A percentile compares a stretch with the other conserved stretches of the same genome.
These are phyloP conservation scores for Lepidochrysops patricia DNA, from an alignment of 2,888 invertebrate genomes.

Conservation along the genomic window DNA sequence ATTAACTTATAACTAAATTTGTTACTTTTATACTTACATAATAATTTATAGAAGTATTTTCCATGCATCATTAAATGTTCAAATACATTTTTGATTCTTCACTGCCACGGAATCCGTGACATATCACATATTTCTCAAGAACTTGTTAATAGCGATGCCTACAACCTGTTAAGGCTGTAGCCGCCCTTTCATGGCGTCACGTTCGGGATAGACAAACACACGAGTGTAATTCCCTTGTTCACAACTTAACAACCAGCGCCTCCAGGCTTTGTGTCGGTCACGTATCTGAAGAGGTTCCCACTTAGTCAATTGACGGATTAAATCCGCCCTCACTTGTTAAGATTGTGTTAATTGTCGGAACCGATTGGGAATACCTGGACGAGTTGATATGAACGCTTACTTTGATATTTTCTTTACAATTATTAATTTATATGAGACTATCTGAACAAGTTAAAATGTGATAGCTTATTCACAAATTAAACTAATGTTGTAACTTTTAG, in stretches of 20 bases:
- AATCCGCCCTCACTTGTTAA: slow-evolving; percentile 36
- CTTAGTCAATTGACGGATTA: slow-evolving; percentile 46
- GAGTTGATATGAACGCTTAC: no score
- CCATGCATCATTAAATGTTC: no score
- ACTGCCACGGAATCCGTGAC: slow-evolving; percentile 18
- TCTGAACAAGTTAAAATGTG: no score
- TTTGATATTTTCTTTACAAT: no score
- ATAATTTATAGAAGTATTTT: no score
- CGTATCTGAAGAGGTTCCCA: slow-evolving; percentile 64
- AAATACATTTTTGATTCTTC: no score
- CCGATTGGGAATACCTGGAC: not conserved
- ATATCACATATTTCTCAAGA: slow-evolving; percentile 51
- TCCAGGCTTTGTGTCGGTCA: slow-evolving; percentile 53
- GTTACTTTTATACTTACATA: no score
- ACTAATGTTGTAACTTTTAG: no score
- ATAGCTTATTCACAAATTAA: no score
- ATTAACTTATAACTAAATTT: no score
- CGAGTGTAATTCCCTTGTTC: slow-evolving; percentile 45
- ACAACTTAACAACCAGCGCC: slow-evolving; percentile 40
- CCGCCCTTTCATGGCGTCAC: slow-evolving; percentile 62
- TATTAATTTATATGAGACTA: not conserved
- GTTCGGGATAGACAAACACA: slow-evolving; percentile 46
- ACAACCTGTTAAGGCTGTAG: slow-evolving; percentile 61
- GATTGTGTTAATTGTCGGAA: not conserved
- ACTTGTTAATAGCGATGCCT: slow-evolving; percentile 60